Evolutionary conservation across 1,140 invertebrate genomes (phyloP), one percentile per base, ranked within the genome.

Genomic region (Onthophagus taurus): DNA sequence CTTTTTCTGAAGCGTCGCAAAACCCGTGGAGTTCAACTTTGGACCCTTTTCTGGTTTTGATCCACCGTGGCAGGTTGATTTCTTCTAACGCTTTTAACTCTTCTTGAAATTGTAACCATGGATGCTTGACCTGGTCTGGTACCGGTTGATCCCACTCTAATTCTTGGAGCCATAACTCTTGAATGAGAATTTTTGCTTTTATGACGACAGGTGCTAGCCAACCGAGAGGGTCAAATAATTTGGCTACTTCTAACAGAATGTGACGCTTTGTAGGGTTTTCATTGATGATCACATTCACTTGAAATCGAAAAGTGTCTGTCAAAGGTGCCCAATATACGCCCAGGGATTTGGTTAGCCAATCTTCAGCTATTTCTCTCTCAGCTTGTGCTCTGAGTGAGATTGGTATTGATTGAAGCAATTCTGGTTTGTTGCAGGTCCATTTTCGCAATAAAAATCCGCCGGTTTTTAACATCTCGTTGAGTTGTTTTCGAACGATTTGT

Each of bases 221-320:
- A 1, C 66, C 63, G 4, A 69, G 21, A 2, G 65, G 67, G 47
- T 70, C 66, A 48, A 61, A 71, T 18, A 68, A 46, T 12, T 54
- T 56, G 6, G 50, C 46, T 4, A 51, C 36, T 0, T 8, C 29
- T 0, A 52, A 52, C 14, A 58, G 26, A 8, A 56, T 38, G 12
- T 19, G 9, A 11, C 34, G 7, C 21, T 36, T 36, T 2, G 34
- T 36, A 11, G 17, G 17, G 12, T 60, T 7, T 7, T 43, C 39
- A 4, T 48, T 45, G 17, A 57, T 14, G 9, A 52, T 30, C 1
- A 17, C 24, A 7, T 31, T 37, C 1, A 20, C 8, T 17, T 4
- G 3, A 19, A 7, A 30, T n/a, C 2, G 17, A 11, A 45, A 30
- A 26, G 11, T 30, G 14, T 29, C 35, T 11, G 12, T 13, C 1